Conservation (phyloP, 2,113 vertebrate species). For the Hylia prasina region DNA sequence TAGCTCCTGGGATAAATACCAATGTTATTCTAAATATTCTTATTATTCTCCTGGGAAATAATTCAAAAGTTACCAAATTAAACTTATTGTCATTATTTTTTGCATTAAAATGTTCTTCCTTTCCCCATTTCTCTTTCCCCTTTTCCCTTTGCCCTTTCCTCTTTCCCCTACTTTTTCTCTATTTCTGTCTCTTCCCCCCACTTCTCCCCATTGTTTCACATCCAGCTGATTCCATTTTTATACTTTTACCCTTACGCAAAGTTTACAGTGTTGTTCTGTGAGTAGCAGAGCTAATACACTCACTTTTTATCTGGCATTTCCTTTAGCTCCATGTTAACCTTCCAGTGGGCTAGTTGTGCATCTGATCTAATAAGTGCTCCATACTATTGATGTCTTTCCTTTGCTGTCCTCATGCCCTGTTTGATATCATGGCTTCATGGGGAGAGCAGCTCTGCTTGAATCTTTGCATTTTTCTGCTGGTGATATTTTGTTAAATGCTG, state of each 20-base stretch:
- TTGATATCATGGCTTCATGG: not conserved
- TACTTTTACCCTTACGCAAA: not conserved
- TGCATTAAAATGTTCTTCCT: not conserved
- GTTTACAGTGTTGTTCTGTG: not conserved
- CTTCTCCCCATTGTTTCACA: not conserved
- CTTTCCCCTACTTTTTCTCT: not conserved
- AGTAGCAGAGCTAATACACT: not conserved
- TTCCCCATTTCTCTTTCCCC: not conserved
- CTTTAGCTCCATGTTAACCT: not conserved
- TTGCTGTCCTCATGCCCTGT: not conserved
- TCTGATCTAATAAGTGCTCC: not conserved
- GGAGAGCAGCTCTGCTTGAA: not conserved
- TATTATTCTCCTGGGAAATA: not conserved
- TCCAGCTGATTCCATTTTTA: not conserved
- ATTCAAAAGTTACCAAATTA: not conserved
- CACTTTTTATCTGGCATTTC: not conserved
- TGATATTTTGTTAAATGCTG: slow-evolving; percentile 16
- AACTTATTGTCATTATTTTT: not conserved
- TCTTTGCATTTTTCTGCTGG: not conserved
- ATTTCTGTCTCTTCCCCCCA: not conserved
- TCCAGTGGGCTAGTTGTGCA: not conserved
- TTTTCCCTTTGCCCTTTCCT: fast-evolving
- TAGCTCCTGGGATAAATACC: not conserved
- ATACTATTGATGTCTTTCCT: not conserved
- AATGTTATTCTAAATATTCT: not conserved